These are phyloP conservation scores for Channallabes apus DNA, from an alignment of 2,797 vertebrate genomes.

Conservation along the genomic window DNA sequence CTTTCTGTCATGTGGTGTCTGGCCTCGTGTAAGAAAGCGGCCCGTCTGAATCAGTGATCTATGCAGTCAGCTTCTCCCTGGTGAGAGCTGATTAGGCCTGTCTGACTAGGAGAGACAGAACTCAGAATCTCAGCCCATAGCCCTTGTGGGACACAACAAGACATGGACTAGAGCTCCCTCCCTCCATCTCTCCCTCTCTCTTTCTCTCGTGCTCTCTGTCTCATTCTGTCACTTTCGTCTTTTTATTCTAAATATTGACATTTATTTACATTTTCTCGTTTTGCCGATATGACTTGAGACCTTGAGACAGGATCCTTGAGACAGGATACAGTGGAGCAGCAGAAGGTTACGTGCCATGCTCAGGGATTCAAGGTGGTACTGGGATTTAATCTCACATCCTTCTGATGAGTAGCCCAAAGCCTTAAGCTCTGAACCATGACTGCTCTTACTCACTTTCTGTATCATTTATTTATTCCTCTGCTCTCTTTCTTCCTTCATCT, in stretches of 20 bases:
- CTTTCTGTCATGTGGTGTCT: constrained; percentile 37
- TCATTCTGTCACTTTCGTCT: not conserved
- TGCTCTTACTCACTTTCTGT: not conserved
- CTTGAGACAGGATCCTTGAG: no score
- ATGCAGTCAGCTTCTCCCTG: constrained; percentile 43
- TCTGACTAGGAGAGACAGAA: constrained; percentile 43
- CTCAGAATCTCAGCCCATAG: constrained; percentile 41
- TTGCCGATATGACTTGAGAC: not conserved
- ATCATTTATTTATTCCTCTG: not conserved
- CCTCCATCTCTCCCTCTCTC: not conserved
- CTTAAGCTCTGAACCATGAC: not conserved
- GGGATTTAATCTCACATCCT: constrained; percentile 11
- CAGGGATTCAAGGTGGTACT: not conserved
- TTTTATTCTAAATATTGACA: not conserved
- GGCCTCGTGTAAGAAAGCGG: constrained; percentile 23
- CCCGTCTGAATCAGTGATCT: constrained; percentile 48
- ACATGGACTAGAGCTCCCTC: constrained; percentile 14
- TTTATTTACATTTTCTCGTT: constrained; percentile 8
- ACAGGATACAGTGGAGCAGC: not conserved
- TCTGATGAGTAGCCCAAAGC: not conserved
- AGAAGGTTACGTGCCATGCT: not conserved
- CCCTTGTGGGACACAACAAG: constrained; percentile 17
- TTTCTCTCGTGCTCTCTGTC: not conserved
- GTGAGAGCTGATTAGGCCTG: constrained; percentile 54
- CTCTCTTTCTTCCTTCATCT: not conserved